Evolutionary conservation across 2,797 vertebrate species (phyloP).

Genomic region (Spinibarbus caldwelli): DNA sequence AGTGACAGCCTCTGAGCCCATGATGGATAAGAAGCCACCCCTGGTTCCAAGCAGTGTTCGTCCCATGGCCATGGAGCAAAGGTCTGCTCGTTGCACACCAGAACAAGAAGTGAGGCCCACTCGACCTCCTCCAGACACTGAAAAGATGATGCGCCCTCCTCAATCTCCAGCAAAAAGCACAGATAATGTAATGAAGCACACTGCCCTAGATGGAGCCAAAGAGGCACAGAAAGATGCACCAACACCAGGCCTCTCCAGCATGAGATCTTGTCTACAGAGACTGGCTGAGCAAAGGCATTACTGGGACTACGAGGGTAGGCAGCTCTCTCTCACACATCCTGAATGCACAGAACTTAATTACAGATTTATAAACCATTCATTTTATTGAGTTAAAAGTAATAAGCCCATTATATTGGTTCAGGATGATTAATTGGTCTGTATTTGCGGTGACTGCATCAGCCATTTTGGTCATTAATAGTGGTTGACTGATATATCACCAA

Average conservation of each 20-base stretch:
- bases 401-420: too few relatives aligned
- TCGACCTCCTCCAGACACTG: constrained; percentile 27
- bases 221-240: constrained; percentile 38
- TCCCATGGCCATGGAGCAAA: constrained; percentile 37
- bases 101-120: constrained; percentile 45
- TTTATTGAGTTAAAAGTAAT: neutral
- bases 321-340: neutral
- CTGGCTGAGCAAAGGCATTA: constrained; percentile 85
- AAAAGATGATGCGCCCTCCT: constrained; percentile 11
- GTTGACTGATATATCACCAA: neutral
- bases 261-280: constrained; percentile 89
- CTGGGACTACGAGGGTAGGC: constrained; percentile 83
- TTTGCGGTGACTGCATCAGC: neutral
- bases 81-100: neutral
- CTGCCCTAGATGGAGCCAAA: constrained; percentile 36
- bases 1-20: constrained; percentile 63
- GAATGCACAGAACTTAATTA: neutral
- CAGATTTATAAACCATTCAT: neutral
- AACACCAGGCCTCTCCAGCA: constrained; percentile 59
- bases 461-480: neutral
- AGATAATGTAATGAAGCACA: constrained; percentile 20
- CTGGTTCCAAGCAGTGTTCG: constrained; percentile 52
- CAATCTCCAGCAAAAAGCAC: constrained; percentile 22
- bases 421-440: too few relatives aligned
- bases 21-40: constrained; percentile 71